Evolutionary conservation across 2,113 vertebrate genomes (phyloP), one percentile per base, ranked within the genome.

Genomic region (Microcebus griseorufus): DNA sequence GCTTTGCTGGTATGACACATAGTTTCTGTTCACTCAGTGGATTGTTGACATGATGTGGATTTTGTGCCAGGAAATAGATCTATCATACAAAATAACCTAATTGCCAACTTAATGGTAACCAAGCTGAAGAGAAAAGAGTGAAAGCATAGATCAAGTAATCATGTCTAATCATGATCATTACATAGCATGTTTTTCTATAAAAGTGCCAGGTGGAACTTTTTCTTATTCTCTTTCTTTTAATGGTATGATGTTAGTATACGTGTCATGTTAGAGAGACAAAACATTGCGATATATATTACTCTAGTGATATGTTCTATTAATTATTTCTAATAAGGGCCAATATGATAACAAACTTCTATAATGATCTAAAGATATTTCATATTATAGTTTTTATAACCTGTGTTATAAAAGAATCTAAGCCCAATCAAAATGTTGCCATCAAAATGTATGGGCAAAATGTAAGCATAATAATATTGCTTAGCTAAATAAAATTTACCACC

Each of bases 41-140:
- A 9, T 37, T 90, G 16, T 78, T 97, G 69, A 65, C 23, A 37
- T 95, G 37, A 32, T 87, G 48, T 89, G n/a, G 3, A 62, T 76
- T 95, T 2, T 90, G 67, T 81, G 9, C 83, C 89, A 78, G 88
- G 87, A 96, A 90, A 95, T 39, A 93, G 4, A 3, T 85, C n/a
- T 95, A 37, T 94, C 13, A 48, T 83, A 93, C 25, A 55, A 94
- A 97, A 96, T 76, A 78, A 80, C 1, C 2, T 27, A 69, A 64
- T 86, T 95, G 76, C 48, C 34, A 42, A 60, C 25, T 89, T 97
- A 96, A 93, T 23, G 78, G 48, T 69, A 55, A 97, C 96, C 12
- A 29, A 58, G 2, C 45, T 92, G 69, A 97, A 97, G 48, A 92
- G n/a, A 39, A 98, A 93, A 87, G 29, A 51, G 34, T 94, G 48